Evolutionary conservation across 2,113 vertebrate genomes (phyloP).

Genomic region (Zootoca vivipara): DNA sequence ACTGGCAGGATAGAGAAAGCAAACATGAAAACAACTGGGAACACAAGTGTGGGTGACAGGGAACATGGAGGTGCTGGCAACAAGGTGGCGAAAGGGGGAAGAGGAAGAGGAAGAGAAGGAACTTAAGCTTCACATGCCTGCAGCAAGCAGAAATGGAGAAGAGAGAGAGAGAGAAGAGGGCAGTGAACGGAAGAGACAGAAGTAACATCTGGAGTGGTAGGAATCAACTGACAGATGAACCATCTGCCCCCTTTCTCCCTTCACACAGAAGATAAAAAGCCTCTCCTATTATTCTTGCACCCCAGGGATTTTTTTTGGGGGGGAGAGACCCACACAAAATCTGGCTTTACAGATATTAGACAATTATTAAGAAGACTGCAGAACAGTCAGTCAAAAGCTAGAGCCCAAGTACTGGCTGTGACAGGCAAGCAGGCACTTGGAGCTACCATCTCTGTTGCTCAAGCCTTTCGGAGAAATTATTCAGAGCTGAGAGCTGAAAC

Average conservation of each 20-base stretch:
- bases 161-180: not conserved
- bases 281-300: not conserved
- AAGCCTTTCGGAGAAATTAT: not conserved
- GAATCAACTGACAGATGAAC: not conserved
- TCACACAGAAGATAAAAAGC: not conserved
- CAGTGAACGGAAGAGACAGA: not conserved
- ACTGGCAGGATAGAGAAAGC: constrained; percentile 40
- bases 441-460: not conserved
- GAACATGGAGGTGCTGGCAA: constrained; percentile 3
- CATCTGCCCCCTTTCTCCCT: not conserved
- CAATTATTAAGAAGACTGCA: not conserved
- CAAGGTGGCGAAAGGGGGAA: not conserved
- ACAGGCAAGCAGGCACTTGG: not conserved
- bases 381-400: not conserved
- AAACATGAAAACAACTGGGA: constrained; percentile 41
- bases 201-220: constrained; percentile 10
- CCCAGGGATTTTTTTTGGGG: not conserved
- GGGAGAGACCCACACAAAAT: not conserved
- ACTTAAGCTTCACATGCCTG: constrained; percentile 24
- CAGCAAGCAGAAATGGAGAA: not conserved
- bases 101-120: constrained; percentile 11
- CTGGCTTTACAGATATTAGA: not conserved
- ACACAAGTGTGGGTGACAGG: constrained; percentile 32
- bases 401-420: not conserved
- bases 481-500: not conserved